phyloP scores from a whole-genome alignment of 1,140 invertebrate genomes.

The Cydia fagiglandana region DNA sequence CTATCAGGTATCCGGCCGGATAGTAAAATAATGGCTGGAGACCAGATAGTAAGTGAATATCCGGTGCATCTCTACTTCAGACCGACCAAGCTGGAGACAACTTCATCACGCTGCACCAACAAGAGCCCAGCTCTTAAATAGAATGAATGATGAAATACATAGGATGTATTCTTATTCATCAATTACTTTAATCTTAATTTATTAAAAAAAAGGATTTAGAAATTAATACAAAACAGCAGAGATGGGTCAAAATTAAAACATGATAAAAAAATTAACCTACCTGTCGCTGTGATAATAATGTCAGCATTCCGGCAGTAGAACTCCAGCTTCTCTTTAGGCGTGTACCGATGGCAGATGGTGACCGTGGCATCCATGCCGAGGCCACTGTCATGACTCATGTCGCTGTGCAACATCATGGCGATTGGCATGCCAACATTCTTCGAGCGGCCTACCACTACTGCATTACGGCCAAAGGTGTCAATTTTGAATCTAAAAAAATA shows the following conservation, averaged over 20 bases:
- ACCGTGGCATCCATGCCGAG: slow-evolving; percentile 90
- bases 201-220: too few species aligned
- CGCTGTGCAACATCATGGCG: slow-evolving; percentile 88
- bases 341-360: slow-evolving; percentile 92
- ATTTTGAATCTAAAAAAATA: slow-evolving; percentile 82
- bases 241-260: neutral
- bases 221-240: too few species aligned
- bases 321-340: slow-evolving; percentile 87
- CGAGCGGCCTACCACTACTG: slow-evolving; percentile 92
- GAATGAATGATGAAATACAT: too few species aligned
- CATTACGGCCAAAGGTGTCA: slow-evolving; percentile 90
- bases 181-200: too few species aligned
- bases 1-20: too few species aligned
- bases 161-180: too few species aligned
- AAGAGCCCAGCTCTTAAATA: too few species aligned
- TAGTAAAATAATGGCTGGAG: too few species aligned
- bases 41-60: too few species aligned
- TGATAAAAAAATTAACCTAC: slow-evolving; percentile 54
- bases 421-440: slow-evolving; percentile 95
- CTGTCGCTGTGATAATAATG: slow-evolving; percentile 89
- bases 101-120: too few species aligned
- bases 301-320: slow-evolving; percentile 87
- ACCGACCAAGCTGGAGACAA: too few species aligned
- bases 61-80: too few species aligned
- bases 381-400: slow-evolving; percentile 82